Conservation (phyloP, 2,113 vertebrate species). For the Clarias batrachus region DNA sequence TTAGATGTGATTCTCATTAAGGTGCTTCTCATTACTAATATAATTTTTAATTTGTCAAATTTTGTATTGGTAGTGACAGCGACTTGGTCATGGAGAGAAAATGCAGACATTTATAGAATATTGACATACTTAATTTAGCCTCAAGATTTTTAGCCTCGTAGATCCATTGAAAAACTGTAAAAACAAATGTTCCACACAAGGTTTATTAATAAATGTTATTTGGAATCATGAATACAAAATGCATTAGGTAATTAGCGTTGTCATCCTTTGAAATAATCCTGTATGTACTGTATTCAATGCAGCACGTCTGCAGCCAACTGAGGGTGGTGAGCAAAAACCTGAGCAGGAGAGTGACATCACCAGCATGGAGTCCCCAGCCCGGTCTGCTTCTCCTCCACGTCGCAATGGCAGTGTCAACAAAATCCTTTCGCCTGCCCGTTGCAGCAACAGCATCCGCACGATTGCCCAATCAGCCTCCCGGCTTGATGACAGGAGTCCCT, state of each 20-base stretch:
- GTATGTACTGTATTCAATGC: slow-evolving; percentile 13
- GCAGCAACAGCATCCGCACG: slow-evolving; percentile 75
- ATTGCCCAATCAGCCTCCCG: slow-evolving; percentile 75
- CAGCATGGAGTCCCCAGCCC: slow-evolving; percentile 74
- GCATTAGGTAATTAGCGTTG: background rate
- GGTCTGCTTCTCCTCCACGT: slow-evolving; percentile 65
- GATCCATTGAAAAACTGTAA: background rate
- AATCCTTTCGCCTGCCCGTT: slow-evolving; percentile 72
- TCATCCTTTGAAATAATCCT: no score
- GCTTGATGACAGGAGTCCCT: slow-evolving; percentile 65
- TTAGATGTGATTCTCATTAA: background rate
- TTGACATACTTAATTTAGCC: background rate
- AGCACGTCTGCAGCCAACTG: slow-evolving; percentile 83
- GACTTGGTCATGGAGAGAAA: background rate
- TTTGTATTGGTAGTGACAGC: background rate
- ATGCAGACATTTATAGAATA: background rate
- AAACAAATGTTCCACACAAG: background rate
- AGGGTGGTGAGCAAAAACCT: slow-evolving; percentile 71
- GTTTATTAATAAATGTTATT: background rate
- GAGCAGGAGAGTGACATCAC: slow-evolving; percentile 77
- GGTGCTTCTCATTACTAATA: background rate
- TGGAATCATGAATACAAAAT: background rate
- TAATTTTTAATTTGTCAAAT: background rate
- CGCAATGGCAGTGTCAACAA: slow-evolving; percentile 76
- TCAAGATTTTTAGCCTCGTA: background rate